Conservation (phyloP, 2,113 vertebrate genomes). For the Shinisaurus crocodilurus region DNA sequence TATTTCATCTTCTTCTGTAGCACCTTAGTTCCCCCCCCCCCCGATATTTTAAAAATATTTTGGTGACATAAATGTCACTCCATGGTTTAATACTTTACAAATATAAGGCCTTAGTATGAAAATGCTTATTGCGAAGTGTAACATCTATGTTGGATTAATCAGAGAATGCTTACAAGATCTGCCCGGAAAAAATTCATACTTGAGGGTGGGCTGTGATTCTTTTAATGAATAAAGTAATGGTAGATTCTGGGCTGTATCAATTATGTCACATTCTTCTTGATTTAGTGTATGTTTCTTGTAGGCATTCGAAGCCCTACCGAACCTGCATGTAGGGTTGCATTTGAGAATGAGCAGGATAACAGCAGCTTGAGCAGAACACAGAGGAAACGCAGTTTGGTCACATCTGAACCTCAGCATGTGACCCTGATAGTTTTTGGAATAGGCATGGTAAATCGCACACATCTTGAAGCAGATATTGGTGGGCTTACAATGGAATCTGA, state of each 20-base stretch:
- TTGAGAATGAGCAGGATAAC: slow-evolving; percentile 92
- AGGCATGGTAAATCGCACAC: slow-evolving; percentile 97
- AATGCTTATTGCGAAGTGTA: background rate
- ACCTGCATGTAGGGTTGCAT: slow-evolving; percentile 87
- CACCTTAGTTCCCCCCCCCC: background rate
- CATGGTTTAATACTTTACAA: background rate
- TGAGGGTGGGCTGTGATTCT: background rate
- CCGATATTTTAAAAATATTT: background rate
- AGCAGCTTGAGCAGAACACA: slow-evolving; percentile 79
- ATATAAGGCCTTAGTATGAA: background rate
- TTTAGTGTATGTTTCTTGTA: slow-evolving; percentile 22
- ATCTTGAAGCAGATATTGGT: slow-evolving; percentile 96
- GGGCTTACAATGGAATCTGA: slow-evolving; percentile 98
- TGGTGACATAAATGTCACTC: background rate
- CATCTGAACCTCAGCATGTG: slow-evolving; percentile 91
- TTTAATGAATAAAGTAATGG: background rate
- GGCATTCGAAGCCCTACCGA: slow-evolving; percentile 88
- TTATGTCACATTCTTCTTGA: background rate
- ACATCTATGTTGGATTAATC: background rate
- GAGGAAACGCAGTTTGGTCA: slow-evolving; percentile 90
- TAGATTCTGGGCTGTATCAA: background rate
- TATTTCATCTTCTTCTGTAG: background rate
- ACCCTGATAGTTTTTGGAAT: slow-evolving; percentile 97
- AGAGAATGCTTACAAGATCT: background rate
- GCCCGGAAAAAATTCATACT: background rate